Evolutionary conservation across 2,888 invertebrate genomes (phyloP), one percentile per base, ranked within the genome.

Genomic region (Opisthograptis luteolata): DNA sequence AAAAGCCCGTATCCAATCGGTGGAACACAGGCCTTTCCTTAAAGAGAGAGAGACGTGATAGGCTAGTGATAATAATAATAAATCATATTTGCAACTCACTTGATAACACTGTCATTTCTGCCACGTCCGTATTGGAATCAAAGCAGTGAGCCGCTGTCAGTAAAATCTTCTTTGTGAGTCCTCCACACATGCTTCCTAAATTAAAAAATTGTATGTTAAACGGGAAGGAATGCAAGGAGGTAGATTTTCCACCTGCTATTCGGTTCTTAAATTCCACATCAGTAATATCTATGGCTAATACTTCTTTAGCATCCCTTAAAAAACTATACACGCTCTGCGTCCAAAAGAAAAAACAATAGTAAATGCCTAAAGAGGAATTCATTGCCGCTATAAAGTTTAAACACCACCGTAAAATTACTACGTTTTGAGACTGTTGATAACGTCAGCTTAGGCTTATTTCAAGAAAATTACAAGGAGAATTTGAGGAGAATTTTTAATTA

Each of bases 131-230:
- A 36, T 72, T 76, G 9, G 58, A 51, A 40, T 71, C 71, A 24
- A 79, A 76, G 24, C 79, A 79, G 55, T 79, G 79, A 0, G 73
- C 77, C 2, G 75, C 76, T 2, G 77, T 76, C n/a, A 79, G 28
- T 0, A 76, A 68, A 5, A 58, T 62, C 51, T 69, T 73, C 9
- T 47, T 64, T 2, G 71, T 68, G 17, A 79, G 46, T 13, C 73
- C 77, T 2, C 70, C 66, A 25, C 77, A 79, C 4, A 77, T 46
- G 0, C 66, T 66, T 1, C 70, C 72, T 2, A 30, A 48, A 42
- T 77, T 79, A 13, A 73, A 62, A 31, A 79, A 66, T 44, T 73
- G 69, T 8, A 76, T 70, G 14, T 58, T 60, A 34, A 61, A 34
- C 6, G 32, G 32, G 20, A 19, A 30, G 1, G 12, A 12, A 2